Evolutionary conservation across 2,797 vertebrate genomes (phyloP), one percentile per base, ranked within the genome.

Genomic region (Intellagama lesueurii): DNA sequence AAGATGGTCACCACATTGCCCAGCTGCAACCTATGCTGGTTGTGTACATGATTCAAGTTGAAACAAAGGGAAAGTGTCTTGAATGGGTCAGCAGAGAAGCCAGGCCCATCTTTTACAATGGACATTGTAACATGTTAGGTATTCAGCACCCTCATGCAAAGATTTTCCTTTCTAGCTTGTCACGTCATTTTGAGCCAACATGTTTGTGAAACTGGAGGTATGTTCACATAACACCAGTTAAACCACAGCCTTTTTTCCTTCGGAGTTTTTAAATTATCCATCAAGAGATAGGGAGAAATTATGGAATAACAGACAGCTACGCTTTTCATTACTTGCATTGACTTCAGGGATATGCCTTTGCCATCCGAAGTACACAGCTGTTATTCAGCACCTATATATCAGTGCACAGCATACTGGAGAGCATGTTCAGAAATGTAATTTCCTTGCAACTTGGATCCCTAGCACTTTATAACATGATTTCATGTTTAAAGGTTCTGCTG

Each of bases 201-300:
- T 0, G 1, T 84, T 69, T 5, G 0, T 9, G 47, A 69, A 83
- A 87, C 88, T 94, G 90, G 82, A 92, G 88, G 81, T 60, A 5
- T 73, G 80, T 81, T 88, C 91, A 88, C 88, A 90, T 89, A 68
- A 49, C 89, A 92, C 92, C 89, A 91, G 91, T 94, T 93, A 94
- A 92, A 93, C 86, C 14, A 3, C 85, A 81, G 81, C 91, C 89
- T 91, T 91, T 69, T 91, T 76, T 89, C 90, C 87, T 91, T 60
- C 91, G 89, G 83, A 75, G 87, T 87, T 83, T 88, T 78, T 93
- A 91, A 93, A 94, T 94, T 91, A 93, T 89, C 89, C 75, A 91
- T 91, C 93, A 91, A 93, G 72, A 64, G 89, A 89, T 91, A 40
- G 68, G 90, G 85, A 90, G 92, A 92, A 93, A 91, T 77, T 86